phyloP scores from a whole-genome alignment of 2,888 invertebrate species.

The Idaea dimidiata region DNA sequence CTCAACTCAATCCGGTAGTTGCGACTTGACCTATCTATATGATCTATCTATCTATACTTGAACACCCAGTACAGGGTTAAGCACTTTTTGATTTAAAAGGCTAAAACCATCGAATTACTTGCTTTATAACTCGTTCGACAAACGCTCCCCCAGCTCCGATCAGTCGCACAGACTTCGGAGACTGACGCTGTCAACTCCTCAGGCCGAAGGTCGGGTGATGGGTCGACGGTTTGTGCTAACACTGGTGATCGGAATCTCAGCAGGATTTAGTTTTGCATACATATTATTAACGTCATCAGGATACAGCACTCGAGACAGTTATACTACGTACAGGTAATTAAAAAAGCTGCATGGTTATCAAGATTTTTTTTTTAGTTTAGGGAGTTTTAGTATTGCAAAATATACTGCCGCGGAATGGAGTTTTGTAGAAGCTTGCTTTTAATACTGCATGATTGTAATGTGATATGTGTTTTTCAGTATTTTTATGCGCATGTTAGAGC shows the following conservation, averaged over 20 bases:
- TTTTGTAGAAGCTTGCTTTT: too few relatives aligned
- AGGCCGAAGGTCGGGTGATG: constrained; percentile 77
- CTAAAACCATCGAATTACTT: constrained; percentile 15
- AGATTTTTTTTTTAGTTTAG: constrained; percentile 19
- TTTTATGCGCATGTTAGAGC: too few relatives aligned
- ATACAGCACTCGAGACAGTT: constrained; percentile 64
- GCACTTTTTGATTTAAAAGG: too few relatives aligned
- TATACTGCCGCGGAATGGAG: too few relatives aligned
- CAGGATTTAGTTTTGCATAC: constrained; percentile 89
- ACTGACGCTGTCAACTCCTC: constrained; percentile 45
- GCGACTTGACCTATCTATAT: too few relatives aligned
- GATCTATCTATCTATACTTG: too few relatives aligned
- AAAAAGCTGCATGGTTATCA: constrained; percentile 41
- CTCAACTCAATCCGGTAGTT: too few relatives aligned
- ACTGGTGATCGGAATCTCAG: constrained; percentile 85
- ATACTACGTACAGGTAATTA: constrained; percentile 74
- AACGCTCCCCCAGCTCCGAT: constrained; percentile 1
- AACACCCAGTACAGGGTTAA: too few relatives aligned
- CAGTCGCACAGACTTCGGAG: constrained; percentile 14
- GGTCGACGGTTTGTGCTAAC: constrained; percentile 86
- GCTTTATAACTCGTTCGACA: constrained; percentile 24
- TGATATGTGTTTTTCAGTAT: too few relatives aligned
- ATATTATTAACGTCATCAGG: constrained; percentile 82
- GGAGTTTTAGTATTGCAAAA: constrained; percentile 20
- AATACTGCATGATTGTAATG: too few relatives aligned